These are phyloP conservation scores for Centruroides sculpturatus DNA, from an alignment of 1,140 invertebrate genomes.

Conservation along the genomic window DNA sequence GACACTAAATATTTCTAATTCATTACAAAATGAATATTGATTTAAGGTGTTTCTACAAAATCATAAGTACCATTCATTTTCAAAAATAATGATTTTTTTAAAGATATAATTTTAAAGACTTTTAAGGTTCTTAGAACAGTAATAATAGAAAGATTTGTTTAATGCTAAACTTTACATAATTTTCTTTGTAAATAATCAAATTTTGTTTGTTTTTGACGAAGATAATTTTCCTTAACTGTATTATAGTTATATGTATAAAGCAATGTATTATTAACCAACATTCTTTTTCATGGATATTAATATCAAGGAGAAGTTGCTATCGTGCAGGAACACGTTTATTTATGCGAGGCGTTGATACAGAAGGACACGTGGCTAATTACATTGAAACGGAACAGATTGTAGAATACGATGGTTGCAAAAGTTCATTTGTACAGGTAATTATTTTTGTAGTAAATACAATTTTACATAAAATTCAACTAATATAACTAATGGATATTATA, in stretches of 20 bases:
- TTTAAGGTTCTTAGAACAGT: no score
- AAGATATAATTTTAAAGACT: no score
- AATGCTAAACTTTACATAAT: no score
- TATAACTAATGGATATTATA: no score
- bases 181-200: not conserved
- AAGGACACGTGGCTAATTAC: slow-evolving; percentile 90
- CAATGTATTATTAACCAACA: slow-evolving; percentile 62
- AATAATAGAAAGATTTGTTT: no score
- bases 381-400: slow-evolving; percentile 79
- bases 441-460: not conserved
- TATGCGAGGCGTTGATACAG: slow-evolving; percentile 63
- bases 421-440: slow-evolving; percentile 78
- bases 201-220: slow-evolving; percentile 1
- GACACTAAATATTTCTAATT: no score
- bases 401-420: slow-evolving; percentile 44
- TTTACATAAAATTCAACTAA: no score
- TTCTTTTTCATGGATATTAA: slow-evolving; percentile 66
- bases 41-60: no score
- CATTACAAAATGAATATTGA: no score
- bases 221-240: slow-evolving; percentile 1
- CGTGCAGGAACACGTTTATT: slow-evolving; percentile 69
- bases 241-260: slow-evolving; percentile 62
- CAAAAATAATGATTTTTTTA: no score
- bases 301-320: slow-evolving; percentile 66
- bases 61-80: no score